phyloP scores from a whole-genome alignment of 2,797 vertebrate species.

The Amazona finschi region DNA sequence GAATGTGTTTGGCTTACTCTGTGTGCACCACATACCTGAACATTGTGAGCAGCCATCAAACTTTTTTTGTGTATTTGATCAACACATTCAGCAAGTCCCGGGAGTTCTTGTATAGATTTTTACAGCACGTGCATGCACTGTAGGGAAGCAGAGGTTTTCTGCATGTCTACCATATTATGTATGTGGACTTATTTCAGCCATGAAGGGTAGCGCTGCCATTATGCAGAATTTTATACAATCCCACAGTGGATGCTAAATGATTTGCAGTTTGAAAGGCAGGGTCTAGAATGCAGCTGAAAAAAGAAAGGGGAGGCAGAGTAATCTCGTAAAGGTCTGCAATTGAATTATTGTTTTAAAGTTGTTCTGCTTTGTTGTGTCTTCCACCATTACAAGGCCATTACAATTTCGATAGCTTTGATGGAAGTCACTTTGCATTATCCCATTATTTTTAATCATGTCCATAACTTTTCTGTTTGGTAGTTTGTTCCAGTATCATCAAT shows the following conservation, averaged over 20 bases:
- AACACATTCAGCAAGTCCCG: neutral
- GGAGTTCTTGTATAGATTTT: neutral
- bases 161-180: neutral
- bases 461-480: neutral
- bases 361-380: neutral
- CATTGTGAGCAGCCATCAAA: neutral
- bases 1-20: too few species aligned
- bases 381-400: neutral
- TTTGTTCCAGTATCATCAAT: neutral
- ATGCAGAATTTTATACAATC: neutral
- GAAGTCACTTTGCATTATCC: neutral
- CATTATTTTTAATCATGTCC: neutral
- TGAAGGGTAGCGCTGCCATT: neutral
- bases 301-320: neutral
- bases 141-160: neutral
- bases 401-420: neutral
- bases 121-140: fast-evolving
- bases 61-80: neutral
- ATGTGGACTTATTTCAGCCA: neutral
- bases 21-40: neutral
- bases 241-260: neutral
- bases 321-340: neutral
- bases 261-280: neutral
- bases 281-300: neutral
- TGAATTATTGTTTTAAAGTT: neutral